Base-by-base conservation (phyloP, 2,113 vertebrate genomes). In the Lophius piscatorius region DNA sequence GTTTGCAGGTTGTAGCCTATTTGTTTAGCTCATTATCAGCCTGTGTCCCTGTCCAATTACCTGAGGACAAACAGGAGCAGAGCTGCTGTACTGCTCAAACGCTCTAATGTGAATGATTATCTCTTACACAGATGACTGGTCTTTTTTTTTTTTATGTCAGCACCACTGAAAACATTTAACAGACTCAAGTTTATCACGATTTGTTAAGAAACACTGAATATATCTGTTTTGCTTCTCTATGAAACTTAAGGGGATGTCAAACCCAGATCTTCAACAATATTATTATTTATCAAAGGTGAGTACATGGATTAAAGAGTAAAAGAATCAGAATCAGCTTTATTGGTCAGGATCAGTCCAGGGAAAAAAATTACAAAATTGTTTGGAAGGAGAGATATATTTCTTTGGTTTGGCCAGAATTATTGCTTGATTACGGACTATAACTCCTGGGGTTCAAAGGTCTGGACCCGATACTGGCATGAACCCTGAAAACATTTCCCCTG, bases 1-100 rank as follows among this genome's bases (percentile, higher is more conserved):
- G 33, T 62, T 56, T 23, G 38, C 57, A 69, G 70, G 65, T 42
- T 60, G 57, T 46, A 18, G 16, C 66, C 26, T 64, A 26, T 70
- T 76, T 64, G 64, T 74, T 76, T 48, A 71, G 55, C 41, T 75
- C 60, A 65, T 78, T 56, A 77, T 39, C 39, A 48, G 41, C 36
- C 66, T 21, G 20, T 54, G 58, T 68, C 77, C 63, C 57, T 47
- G 40, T 73, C 52, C 70, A 63, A 63, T 78, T 63, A 78, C 70
- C 61, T 63, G 69, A 2, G 14, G 63, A 65, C 41, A 51, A 82
- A 76, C 67, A 55, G 56, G 51, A 70, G 70, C 63, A 69, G 69
- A 67, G 73, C 63, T 65, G 45, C 42, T 18, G 65, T 40, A 50
- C 24, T n/a, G 34, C 57, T 46, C 56, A 62, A 58, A 73, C 50